Percentiles rank a stretch among this genome's conserved stretches.
Evolutionary conservation across 2,888 invertebrate genomes (phyloP).

Genomic region (Tenthredo scrophulariae): DNA sequence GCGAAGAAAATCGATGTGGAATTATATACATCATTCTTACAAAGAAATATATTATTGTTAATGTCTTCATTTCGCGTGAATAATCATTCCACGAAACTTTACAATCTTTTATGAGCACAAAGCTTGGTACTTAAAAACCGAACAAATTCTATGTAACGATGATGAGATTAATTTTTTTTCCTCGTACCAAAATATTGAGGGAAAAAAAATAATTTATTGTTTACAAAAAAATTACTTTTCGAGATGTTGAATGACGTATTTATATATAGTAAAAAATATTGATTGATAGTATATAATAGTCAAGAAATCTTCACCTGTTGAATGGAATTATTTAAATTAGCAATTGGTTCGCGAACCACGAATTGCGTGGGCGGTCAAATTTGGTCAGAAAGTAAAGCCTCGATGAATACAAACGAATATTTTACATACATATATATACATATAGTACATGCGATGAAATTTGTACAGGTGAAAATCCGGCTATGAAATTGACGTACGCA

Average conservation of each 20-base stretch:
- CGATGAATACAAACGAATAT: conserved; percentile 45
- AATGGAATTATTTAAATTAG: conserved; percentile 52
- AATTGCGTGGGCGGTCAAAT: conserved; percentile 49
- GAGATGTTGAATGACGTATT: background rate
- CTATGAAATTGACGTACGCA: conserved; percentile 15
- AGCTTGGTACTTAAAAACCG: background rate
- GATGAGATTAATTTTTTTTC: background rate
- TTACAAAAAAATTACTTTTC: background rate
- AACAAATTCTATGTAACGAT: background rate
- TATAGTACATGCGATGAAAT: background rate
- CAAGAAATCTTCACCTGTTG: conserved; percentile 52
- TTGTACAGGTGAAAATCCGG: background rate
- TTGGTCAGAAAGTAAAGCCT: conserved; percentile 40
- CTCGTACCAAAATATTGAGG: background rate
- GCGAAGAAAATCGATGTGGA: background rate
- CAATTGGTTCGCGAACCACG: conserved; percentile 49
- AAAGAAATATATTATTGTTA: background rate
- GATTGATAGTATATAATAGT: conserved; percentile 13
- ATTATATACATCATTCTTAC: background rate
- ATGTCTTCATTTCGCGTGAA: background rate
- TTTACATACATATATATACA: background rate
- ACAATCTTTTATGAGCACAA: background rate
- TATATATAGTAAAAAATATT: conserved; percentile 29
- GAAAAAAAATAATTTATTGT: conserved; percentile 27
- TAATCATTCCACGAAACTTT: background rate